These are phyloP conservation scores for Piscicola geometra DNA, from an alignment of 2,888 invertebrate species.

Conservation along the genomic window DNA sequence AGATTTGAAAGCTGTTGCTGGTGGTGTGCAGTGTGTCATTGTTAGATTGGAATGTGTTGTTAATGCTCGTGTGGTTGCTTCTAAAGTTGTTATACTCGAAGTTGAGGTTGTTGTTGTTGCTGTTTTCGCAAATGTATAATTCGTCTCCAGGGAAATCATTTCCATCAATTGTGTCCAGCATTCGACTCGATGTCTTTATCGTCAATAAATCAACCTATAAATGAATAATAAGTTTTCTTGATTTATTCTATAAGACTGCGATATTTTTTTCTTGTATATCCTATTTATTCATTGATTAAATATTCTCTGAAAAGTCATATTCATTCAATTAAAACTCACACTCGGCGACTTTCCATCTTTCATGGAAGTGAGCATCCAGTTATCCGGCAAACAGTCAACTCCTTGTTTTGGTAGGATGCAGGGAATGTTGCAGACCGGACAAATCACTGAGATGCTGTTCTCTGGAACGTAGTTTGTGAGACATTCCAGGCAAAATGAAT, in stretches of 20 bases:
- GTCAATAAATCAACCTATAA: constrained; percentile 15
- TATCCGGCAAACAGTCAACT: constrained; percentile 1
- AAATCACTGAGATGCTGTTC: constrained; percentile 22
- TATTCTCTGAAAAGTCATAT: no score
- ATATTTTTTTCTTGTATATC: no score
- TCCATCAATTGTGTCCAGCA: constrained; percentile 3
- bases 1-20: not conserved
- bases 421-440: constrained; percentile 13
- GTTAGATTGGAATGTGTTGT: no score
- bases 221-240: no score
- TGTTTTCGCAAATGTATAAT: not conserved
- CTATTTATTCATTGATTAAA: no score
- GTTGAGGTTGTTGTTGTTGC: not conserved
- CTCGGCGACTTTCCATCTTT: constrained; percentile 2
- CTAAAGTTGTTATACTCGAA: no score
- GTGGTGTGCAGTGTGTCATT: no score
- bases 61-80: no score
- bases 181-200: not conserved
- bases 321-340: no score
- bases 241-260: no score
- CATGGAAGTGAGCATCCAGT: constrained; percentile 20
- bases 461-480: constrained; percentile 20
- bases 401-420: constrained; percentile 22
- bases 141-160: not conserved
- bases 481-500: constrained; percentile 28